phyloP scores from a whole-genome alignment of 2,797 vertebrate genomes.

The Streptopelia turtur region DNA sequence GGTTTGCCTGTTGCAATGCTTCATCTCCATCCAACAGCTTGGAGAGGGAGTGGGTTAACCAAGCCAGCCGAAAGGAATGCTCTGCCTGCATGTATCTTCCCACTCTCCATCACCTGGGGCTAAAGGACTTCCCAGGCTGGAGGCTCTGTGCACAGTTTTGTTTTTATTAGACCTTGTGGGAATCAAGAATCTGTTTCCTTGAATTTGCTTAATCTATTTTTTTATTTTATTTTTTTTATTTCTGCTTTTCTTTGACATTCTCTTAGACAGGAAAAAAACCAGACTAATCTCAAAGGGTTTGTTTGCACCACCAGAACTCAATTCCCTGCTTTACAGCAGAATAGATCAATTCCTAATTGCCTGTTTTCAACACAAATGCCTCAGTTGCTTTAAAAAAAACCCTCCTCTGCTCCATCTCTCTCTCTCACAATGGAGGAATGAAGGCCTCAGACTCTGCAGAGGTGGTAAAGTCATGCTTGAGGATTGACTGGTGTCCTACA shows the following conservation, averaged over 20 bases:
- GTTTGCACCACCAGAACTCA: background rate
- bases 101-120: background rate
- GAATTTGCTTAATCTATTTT: background rate
- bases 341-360: background rate
- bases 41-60: background rate
- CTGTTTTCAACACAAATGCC: background rate
- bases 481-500: background rate
- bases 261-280: background rate
- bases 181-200: background rate
- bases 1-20: background rate
- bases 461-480: background rate
- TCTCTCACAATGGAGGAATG: background rate
- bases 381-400: background rate
- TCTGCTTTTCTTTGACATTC: background rate
- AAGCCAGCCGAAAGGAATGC: background rate
- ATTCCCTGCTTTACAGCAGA: background rate
- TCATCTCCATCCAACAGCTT: rapidly evolving
- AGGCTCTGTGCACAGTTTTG: background rate
- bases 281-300: background rate
- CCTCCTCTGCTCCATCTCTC: background rate
- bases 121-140: background rate
- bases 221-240: background rate
- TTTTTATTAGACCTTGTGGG: background rate
- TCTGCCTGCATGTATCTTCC: background rate
- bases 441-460: background rate